phyloP scores from a whole-genome alignment of 1,140 invertebrate species.

The Diorhabda elongata region DNA sequence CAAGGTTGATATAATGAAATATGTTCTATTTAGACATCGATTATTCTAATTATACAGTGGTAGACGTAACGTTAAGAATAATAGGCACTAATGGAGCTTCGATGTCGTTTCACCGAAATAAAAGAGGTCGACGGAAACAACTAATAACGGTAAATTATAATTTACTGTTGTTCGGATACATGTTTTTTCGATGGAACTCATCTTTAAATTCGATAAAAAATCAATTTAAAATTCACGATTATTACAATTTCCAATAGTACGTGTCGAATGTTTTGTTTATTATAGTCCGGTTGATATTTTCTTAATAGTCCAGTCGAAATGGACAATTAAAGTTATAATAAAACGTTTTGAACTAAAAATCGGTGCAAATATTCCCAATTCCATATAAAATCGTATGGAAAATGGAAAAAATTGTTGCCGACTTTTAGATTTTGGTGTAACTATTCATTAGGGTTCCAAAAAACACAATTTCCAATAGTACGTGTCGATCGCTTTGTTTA shows the following conservation, averaged over 20 bases:
- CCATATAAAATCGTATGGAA: no score
- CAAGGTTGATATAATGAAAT: not conserved
- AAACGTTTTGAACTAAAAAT: no score
- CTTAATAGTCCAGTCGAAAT: no score
- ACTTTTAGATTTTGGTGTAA: no score
- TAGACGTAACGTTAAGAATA: not conserved
- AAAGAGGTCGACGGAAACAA: not conserved
- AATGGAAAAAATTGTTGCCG: no score
- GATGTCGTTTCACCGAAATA: not conserved
- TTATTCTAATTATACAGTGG: not conserved
- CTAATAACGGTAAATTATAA: not conserved
- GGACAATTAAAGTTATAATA: no score
- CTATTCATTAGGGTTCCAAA: no score
- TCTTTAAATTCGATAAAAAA: not conserved
- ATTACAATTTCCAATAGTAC: not conserved
- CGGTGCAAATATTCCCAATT: no score
- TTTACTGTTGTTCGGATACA: not conserved
- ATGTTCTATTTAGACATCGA: not conserved
- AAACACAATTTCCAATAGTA: no score
- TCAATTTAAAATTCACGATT: not conserved
- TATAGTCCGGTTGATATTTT: no score
- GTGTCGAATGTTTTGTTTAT: no score
- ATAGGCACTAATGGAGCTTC: not conserved
- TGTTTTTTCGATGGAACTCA: not conserved
- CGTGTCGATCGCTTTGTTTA: no score